A percentile compares a stretch with the other conserved stretches of the same genome.
Conservation (phyloP, 2,888 invertebrate genomes). For the Leptopterna dolabrata region DNA sequence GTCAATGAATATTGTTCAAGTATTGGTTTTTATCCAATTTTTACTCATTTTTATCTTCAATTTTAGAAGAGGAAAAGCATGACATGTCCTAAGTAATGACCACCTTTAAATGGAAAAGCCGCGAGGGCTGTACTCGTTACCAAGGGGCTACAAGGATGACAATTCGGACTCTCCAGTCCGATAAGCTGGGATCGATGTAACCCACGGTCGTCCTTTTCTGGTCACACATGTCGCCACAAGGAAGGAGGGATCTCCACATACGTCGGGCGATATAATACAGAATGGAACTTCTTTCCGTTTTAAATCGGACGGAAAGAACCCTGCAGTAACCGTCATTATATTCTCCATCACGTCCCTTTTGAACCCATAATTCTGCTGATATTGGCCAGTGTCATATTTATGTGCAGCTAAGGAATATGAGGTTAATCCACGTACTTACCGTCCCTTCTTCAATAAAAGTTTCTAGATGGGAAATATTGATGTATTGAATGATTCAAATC, state of each 20-base stretch:
- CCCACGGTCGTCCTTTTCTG: not conserved
- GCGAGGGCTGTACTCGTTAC: not conserved
- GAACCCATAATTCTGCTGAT: not conserved
- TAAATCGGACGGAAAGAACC: not conserved
- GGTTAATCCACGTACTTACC: too few relatives aligned
- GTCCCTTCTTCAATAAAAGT: too few relatives aligned
- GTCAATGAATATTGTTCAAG: too few relatives aligned
- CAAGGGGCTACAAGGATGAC: not conserved
- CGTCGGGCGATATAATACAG: not conserved
- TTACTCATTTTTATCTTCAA: too few relatives aligned
- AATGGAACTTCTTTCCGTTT: not conserved
- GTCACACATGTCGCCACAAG: not conserved
- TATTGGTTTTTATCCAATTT: too few relatives aligned
- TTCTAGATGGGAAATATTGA: too few relatives aligned
- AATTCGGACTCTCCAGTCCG: not conserved
- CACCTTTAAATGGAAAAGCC: not conserved
- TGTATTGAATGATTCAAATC: too few relatives aligned
- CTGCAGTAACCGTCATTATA: not conserved
- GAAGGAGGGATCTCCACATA: not conserved
- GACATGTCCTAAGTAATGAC: not conserved
- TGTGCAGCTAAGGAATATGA: too few relatives aligned
- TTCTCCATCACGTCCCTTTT: not conserved
- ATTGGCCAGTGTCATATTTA: too few relatives aligned
- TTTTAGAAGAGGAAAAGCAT: not conserved
- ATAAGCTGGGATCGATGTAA: not conserved